Conservation (phyloP, 2,113 vertebrate species). For the Emydocephalus ijimae region DNA sequence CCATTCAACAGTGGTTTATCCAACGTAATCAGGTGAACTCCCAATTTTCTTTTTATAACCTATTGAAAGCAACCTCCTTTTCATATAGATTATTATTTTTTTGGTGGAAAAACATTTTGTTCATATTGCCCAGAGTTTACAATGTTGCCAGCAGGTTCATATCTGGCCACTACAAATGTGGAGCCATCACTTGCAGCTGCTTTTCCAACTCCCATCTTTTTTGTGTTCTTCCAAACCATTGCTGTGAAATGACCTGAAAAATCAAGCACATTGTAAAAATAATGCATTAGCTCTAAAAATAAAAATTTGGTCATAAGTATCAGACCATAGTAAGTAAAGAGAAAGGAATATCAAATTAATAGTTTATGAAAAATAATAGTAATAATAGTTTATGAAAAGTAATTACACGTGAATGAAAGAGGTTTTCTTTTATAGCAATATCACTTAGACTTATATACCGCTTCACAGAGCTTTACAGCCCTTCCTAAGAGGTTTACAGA, state of each 20-base stretch:
- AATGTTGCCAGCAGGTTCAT: slow-evolving; percentile 92
- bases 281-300: background rate
- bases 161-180: slow-evolving; percentile 94
- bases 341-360: background rate
- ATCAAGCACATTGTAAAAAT: background rate
- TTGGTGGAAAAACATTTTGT: slow-evolving; percentile 88
- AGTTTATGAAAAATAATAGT: background rate
- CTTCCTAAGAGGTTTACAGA: too few relatives aligned
- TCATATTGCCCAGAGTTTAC: slow-evolving; percentile 94
- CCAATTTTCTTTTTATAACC: slow-evolving; percentile 31
- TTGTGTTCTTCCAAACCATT: slow-evolving; percentile 94
- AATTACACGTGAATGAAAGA: background rate
- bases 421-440: background rate
- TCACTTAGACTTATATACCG: too few relatives aligned
- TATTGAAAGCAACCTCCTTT: slow-evolving; percentile 10
- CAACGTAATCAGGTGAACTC: slow-evolving; percentile 33
- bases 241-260: slow-evolving; percentile 93
- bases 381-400: background rate
- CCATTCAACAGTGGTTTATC: slow-evolving; percentile 25
- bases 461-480: too few relatives aligned
- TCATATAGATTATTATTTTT: slow-evolving; percentile 64
- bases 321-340: background rate
- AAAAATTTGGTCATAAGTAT: background rate
- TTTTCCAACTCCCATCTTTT: slow-evolving; percentile 90
- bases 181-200: slow-evolving; percentile 88